Percentiles rank a stretch among this genome's conserved stretches.
Conservation (phyloP, 2,113 vertebrate species). For the Apodemus sylvaticus region DNA sequence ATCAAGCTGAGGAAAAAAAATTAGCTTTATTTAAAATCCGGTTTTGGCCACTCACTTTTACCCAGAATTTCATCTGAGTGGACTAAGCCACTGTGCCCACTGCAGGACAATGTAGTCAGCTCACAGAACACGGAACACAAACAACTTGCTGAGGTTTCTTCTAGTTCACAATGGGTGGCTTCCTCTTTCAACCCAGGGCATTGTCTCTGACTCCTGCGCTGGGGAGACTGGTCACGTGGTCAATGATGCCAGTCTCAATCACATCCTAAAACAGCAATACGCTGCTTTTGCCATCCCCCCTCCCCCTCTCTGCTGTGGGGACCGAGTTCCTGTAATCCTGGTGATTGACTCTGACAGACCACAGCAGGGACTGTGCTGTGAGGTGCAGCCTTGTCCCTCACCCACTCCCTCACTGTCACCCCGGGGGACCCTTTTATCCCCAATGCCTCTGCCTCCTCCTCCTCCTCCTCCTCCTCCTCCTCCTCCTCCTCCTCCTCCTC, state of each 20-base stretch:
- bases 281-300: not conserved
- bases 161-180: conserved; percentile 23
- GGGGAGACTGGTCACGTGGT: not conserved
- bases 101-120: not conserved
- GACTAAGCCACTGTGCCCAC: not conserved
- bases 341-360: not conserved
- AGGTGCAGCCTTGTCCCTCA: not conserved
- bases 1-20: not conserved
- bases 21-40: not conserved
- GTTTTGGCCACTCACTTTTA: not conserved
- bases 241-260: not conserved
- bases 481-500: not conserved
- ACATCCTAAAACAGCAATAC: not conserved
- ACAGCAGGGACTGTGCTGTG: not conserved
- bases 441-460: not conserved
- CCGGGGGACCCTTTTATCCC: not conserved
- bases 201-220: conserved; percentile 33
- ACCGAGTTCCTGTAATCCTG: not conserved
- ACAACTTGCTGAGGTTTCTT: conserved; percentile 52
- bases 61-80: not conserved
- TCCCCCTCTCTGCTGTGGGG: not conserved
- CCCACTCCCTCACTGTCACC: not conserved
- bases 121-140: not conserved
- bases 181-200: not conserved
- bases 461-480: not conserved